Evolutionary conservation across 2,113 vertebrate genomes (phyloP).

Genomic region (Arizona elegans): DNA sequence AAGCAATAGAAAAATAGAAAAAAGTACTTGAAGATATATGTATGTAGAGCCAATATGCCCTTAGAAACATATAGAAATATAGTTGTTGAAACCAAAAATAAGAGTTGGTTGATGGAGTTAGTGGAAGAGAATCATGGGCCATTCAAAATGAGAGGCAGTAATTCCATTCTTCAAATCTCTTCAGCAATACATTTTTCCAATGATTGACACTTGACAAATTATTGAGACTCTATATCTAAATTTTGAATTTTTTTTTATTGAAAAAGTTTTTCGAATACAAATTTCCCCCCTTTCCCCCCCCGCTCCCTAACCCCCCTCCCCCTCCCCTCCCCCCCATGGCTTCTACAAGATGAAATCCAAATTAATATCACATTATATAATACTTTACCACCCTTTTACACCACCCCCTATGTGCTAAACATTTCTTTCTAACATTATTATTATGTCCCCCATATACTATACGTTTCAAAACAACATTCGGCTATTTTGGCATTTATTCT

Average conservation of each 20-base stretch:
- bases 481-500: too few relatives aligned
- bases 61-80: not conserved
- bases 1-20: not conserved
- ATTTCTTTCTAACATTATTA: too few relatives aligned
- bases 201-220: not conserved
- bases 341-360: too few relatives aligned
- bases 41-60: not conserved
- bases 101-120: not conserved
- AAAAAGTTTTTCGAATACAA: too few relatives aligned
- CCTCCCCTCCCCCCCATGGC: too few relatives aligned
- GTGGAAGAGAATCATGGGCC: not conserved
- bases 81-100: not conserved
- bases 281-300: too few relatives aligned
- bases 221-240: not conserved
- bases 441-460: too few relatives aligned
- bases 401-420: too few relatives aligned
- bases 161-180: not conserved
- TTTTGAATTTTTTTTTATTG: not conserved
- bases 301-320: too few relatives aligned
- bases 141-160: not conserved
- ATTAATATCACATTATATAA: too few relatives aligned
- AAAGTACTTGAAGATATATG: not conserved
- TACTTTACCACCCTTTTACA: too few relatives aligned
- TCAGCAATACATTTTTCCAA: not conserved
- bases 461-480: too few relatives aligned